phyloP scores from a whole-genome alignment of 1,140 invertebrate genomes.

The Heliconius nattereri region DNA sequence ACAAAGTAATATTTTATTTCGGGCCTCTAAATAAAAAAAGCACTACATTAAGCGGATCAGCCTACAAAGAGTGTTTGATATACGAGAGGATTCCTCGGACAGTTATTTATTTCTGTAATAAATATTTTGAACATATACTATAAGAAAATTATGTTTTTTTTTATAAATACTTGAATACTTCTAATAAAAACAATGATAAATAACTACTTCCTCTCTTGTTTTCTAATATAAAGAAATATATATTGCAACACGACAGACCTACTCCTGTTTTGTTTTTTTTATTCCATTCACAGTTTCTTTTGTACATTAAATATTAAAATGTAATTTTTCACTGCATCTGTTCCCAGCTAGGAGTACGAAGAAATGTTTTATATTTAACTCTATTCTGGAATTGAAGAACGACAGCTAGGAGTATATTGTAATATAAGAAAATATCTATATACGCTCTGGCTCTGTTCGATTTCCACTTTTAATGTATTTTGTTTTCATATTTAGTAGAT shows the following conservation, averaged over 20 bases:
- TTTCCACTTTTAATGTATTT: not conserved
- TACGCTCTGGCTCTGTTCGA: not conserved
- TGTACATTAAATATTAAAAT: conserved; percentile 1
- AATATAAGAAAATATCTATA: too few relatives aligned
- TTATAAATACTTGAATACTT: not conserved
- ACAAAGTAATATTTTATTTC: not conserved
- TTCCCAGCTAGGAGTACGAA: not conserved
- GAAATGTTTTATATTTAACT: conserved; percentile 1
- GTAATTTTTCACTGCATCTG: not conserved
- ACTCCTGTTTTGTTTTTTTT: not conserved
- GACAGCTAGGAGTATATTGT: not conserved
- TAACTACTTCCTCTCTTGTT: not conserved
- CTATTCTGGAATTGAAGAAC: not conserved
- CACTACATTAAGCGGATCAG: conserved; percentile 2
- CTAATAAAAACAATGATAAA: too few relatives aligned
- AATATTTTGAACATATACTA: conserved; percentile 17
- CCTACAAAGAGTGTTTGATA: conserved; percentile 30
- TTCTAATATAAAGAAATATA: not conserved
- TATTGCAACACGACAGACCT: not conserved
- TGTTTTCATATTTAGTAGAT: too few relatives aligned
- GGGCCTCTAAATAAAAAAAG: not conserved
- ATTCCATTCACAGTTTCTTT: conserved; percentile 1
- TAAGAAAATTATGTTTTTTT: not conserved
- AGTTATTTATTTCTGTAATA: conserved; percentile 30
- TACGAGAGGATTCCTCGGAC: conserved; percentile 18